Evolutionary conservation across 2,888 invertebrate genomes (phyloP), one percentile per base, ranked within the genome.

Genomic region (Eubasilissa splendida): DNA sequence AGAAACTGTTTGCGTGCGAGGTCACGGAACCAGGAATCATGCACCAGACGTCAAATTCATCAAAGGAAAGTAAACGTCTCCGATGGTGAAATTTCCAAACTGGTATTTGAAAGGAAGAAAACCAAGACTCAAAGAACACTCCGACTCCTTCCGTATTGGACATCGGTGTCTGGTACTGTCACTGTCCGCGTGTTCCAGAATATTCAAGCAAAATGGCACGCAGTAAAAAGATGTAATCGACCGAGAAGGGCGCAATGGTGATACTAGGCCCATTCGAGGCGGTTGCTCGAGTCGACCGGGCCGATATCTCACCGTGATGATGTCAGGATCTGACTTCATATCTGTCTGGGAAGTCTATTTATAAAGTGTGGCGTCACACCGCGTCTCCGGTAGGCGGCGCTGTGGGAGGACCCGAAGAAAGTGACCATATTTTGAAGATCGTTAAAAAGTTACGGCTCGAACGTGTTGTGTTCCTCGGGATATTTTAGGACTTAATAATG

Each of bases 241-340:
- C 50, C 42, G 68, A 9, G n/a, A 42, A 68, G 68, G 50, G n/a
- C 68, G 52, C n/a, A 12, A 7, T 52, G 52, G 9, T n/a, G 50
- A 50, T 50, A n/a, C 14, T 33, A 5, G 50, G 50, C n/a, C 50
- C 14, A 5, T 68, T 50, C 14, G 68, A 68, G n/a, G 50, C 52
- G n/a, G 68, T 68, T 12, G 68, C 68, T 66, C 50, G n/a, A 50
- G 50, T 33, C 42, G 42, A 66, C 12, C 66, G 42, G 42, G 66
- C 66, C 9, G 42, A 66, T 33, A 66, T 66, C 42, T 66, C 31
- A 33, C 5, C 14, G 14, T 68, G 14, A 50, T 68, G 68, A 68
- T 50, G 52, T 68, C 68, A 68, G 52, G 68, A 68, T 50, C 42
- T 68, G 68, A 68, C 68, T 68, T 68, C 68, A 68, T 68, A 68